These are phyloP conservation scores for Masticophis lateralis DNA, from an alignment of 2,797 vertebrate species.

Conservation along the genomic window DNA sequence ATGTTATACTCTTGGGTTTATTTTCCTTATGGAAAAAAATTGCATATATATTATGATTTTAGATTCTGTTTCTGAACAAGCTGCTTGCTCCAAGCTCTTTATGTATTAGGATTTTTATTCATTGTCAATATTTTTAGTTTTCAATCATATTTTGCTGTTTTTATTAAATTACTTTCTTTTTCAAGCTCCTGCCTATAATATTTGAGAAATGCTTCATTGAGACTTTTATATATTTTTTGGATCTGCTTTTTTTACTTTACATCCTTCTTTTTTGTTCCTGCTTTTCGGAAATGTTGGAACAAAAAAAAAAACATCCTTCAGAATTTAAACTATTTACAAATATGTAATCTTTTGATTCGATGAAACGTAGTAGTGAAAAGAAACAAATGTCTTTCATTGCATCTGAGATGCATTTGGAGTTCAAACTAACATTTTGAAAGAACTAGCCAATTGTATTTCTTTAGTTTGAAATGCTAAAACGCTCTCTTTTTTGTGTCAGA, in stretches of 20 bases:
- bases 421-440: background rate
- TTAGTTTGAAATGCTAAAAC: background rate
- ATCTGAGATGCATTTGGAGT: slow-evolving; percentile 4
- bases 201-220: slow-evolving; percentile 22
- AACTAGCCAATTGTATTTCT: background rate
- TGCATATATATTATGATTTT: background rate
- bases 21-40: background rate
- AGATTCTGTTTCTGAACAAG: background rate
- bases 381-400: slow-evolving; percentile 12
- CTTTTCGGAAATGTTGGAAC: background rate
- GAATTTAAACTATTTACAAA: background rate
- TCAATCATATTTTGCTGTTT: slow-evolving; percentile 3
- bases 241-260: background rate
- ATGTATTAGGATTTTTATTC: background rate
- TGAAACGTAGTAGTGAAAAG: background rate
- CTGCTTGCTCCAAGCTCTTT: background rate
- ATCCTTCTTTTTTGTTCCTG: background rate
- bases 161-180: slow-evolving; percentile 27
- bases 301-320: slow-evolving; percentile 1
- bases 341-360: slow-evolving; percentile 11
- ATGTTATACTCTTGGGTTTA: background rate
- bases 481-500: background rate
- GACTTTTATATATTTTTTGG: slow-evolving; percentile 18
- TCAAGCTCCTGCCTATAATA: slow-evolving; percentile 5
- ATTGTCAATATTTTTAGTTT: background rate